A percentile compares a stretch with the other conserved stretches of the same genome.
Evolutionary conservation across 2,888 invertebrate species (phyloP).

Genomic region (Epinotia demarniana): DNA sequence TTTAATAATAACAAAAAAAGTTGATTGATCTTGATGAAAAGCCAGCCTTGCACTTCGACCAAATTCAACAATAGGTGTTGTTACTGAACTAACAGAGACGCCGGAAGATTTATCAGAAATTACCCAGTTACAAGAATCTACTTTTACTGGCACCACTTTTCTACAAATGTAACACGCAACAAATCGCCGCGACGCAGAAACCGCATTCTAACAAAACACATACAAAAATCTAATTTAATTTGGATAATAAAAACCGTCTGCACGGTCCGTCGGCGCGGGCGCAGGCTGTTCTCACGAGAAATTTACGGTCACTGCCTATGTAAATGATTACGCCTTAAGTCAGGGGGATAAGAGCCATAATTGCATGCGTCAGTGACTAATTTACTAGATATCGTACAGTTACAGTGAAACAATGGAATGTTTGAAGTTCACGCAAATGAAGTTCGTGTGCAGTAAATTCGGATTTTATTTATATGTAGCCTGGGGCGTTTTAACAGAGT

Average conservation of each 20-base stretch:
- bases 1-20: too few relatives aligned
- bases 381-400: slow-evolving; percentile 63
- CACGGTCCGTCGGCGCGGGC: slow-evolving; percentile 66
- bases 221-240: slow-evolving; percentile 74
- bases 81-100: background rate
- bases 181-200: slow-evolving; percentile 31
- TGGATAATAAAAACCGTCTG: slow-evolving; percentile 63
- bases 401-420: slow-evolving; percentile 59
- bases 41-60: too few relatives aligned
- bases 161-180: slow-evolving; percentile 22
- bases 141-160: slow-evolving; percentile 1
- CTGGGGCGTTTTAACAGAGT: slow-evolving; percentile 4
- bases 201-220: slow-evolving; percentile 47
- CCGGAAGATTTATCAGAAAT: background rate
- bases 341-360: slow-evolving; percentile 15
- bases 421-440: slow-evolving; percentile 48
- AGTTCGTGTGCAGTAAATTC: slow-evolving; percentile 38
- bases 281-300: slow-evolving; percentile 78
- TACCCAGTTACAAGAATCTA: background rate
- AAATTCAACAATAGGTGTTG: background rate
- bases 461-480: slow-evolving; percentile 33
- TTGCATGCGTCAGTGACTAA: slow-evolving; percentile 28
- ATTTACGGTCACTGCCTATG: slow-evolving; percentile 82
- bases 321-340: slow-evolving; percentile 61
- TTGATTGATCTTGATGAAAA: too few relatives aligned